Percentiles rank a stretch among this genome's conserved stretches.
These are phyloP conservation scores for Labeo calbasu DNA, from an alignment of 2,797 vertebrate genomes.

Conservation along the genomic window DNA sequence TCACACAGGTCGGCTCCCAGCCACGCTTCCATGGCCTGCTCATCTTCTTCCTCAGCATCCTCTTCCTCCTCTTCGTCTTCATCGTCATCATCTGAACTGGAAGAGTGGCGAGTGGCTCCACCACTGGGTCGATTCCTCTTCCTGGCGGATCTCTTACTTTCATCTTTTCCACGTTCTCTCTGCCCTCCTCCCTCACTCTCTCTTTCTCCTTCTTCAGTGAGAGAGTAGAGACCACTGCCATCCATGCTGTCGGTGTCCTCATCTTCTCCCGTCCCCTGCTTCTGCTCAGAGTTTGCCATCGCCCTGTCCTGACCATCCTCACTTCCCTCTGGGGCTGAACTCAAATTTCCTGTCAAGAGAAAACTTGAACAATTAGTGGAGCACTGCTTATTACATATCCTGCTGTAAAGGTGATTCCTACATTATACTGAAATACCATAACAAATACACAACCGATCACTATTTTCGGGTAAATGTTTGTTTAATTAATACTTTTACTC, in stretches of 20 bases:
- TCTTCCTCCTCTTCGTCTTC: constrained; percentile 80
- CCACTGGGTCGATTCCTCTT: constrained; percentile 77
- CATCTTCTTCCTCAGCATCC: constrained; percentile 85
- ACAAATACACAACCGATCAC: background rate
- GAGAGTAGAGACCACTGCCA: constrained; percentile 88
- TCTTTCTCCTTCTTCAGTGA: constrained; percentile 83
- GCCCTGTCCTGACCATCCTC: constrained; percentile 69
- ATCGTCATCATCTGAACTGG: constrained; percentile 82
- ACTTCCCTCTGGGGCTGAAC: constrained; percentile 59
- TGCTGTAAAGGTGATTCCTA: background rate
- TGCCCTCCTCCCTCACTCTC: constrained; percentile 73
- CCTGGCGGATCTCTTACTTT: constrained; percentile 71
- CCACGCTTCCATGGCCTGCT: constrained; percentile 92
- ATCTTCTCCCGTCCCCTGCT: constrained; percentile 69
- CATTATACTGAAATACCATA: background rate
- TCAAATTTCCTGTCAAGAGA: constrained; percentile 61
- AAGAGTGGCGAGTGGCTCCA: constrained; percentile 77
- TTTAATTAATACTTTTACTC: background rate
- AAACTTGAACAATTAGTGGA: constrained; percentile 13
- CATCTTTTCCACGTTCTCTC: constrained; percentile 64
- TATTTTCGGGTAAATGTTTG: background rate
- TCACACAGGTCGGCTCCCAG: constrained; percentile 86
- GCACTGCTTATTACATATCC: background rate
- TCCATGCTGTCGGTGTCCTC: constrained; percentile 98
- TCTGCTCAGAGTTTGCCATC: constrained; percentile 65